A percentile compares a stretch with the other conserved stretches of the same genome.
These are phyloP conservation scores for Agapornis canus DNA, from an alignment of 2,797 vertebrate genomes.

Conservation along the genomic window DNA sequence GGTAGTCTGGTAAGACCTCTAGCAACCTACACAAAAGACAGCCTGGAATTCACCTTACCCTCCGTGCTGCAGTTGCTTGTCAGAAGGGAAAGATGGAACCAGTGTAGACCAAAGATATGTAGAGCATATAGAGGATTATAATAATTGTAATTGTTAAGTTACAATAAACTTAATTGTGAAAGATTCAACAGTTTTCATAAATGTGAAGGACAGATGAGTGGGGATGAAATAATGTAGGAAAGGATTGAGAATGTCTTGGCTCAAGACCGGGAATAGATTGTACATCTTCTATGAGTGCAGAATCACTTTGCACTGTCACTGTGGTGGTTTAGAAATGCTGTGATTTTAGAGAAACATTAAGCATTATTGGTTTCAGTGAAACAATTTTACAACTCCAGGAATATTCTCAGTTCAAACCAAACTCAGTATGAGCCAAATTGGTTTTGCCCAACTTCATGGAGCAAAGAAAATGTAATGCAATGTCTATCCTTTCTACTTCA, in stretches of 20 bases:
- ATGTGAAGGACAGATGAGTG: neutral
- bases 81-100: neutral
- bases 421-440: neutral
- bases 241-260: neutral
- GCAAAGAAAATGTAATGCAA: neutral
- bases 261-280: accelerated
- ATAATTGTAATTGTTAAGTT: neutral
- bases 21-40: neutral
- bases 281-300: neutral
- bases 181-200: neutral
- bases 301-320: accelerated
- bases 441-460: neutral
- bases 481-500: neutral
- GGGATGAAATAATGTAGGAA: neutral
- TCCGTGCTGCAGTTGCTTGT: neutral
- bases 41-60: neutral
- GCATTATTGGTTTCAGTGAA: neutral
- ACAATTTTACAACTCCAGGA: neutral
- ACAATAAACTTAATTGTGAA: neutral
- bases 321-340: neutral
- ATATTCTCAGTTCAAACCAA: neutral
- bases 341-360: neutral
- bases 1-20: neutral
- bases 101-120: neutral
- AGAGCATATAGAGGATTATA: neutral